A percentile compares a stretch with the other conserved stretches of the same genome.
Conservation (phyloP, 2,888 invertebrate species). For the Noctua janthina region DNA sequence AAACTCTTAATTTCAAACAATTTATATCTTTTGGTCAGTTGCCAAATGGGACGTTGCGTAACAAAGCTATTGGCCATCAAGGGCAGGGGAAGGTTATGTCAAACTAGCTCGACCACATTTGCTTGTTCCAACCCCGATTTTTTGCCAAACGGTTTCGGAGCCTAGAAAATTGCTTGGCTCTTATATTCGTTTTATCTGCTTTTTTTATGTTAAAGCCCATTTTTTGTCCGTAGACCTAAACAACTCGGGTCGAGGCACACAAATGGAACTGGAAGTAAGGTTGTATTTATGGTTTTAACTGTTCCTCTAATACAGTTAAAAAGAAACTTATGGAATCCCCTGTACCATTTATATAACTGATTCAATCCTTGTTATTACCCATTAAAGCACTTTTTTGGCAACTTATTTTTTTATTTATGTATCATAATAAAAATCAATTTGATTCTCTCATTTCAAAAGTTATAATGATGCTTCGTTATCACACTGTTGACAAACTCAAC, state of each 20-base stretch:
- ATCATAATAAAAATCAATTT: not conserved
- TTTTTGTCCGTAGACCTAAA: not conserved
- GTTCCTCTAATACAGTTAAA: not conserved
- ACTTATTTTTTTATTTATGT: not conserved
- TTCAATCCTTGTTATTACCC: no score
- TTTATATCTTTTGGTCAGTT: slow-evolving; percentile 8
- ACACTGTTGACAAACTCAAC: not conserved
- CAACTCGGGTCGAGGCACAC: not conserved
- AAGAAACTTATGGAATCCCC: no score
- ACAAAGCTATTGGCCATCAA: slow-evolving; percentile 19
- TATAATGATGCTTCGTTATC: not conserved
- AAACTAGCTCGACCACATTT: slow-evolving; percentile 14
- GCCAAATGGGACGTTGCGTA: slow-evolving; percentile 37
- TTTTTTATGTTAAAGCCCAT: not conserved
- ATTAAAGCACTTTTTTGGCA: not conserved
- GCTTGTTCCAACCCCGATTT: slow-evolving; percentile 13
- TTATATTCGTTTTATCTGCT: slow-evolving; percentile 24
- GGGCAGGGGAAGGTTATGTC: slow-evolving; percentile 28
- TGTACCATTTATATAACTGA: no score
- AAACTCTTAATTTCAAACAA: not conserved
- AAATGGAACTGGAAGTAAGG: not conserved
- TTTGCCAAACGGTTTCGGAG: slow-evolving; percentile 21
- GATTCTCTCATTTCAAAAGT: not conserved
- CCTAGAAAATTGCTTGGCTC: slow-evolving; percentile 16
- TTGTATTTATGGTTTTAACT: not conserved